Evolutionary conservation across 1,140 invertebrate genomes (phyloP).

Genomic region (Orussus abietinus): DNA sequence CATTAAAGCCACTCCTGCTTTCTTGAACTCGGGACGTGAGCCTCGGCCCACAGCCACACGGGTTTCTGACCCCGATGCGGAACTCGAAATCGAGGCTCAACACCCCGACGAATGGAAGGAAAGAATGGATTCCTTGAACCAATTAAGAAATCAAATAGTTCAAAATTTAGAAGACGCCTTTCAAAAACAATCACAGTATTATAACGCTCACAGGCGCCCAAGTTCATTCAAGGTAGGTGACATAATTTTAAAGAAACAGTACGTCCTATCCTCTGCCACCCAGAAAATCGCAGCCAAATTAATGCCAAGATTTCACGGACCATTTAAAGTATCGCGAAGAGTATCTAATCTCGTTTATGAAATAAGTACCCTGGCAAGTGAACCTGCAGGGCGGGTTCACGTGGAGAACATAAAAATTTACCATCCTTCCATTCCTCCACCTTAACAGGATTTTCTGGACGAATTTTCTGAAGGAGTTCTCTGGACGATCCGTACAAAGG

Average conservation of each 20-base stretch:
- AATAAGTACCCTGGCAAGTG: background rate
- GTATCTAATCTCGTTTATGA: background rate
- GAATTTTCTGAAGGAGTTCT: no score
- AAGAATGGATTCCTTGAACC: no score
- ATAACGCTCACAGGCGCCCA: background rate
- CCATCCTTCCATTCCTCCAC: background rate
- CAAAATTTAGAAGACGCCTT: background rate
- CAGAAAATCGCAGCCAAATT: background rate
- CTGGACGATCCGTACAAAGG: no score
- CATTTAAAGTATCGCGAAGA: background rate
- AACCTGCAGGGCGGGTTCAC: no score
- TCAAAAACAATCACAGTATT: background rate
- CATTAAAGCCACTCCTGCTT: conserved; percentile 10
- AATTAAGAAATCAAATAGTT: background rate
- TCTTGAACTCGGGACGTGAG: conserved; percentile 16
- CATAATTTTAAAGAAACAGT: background rate
- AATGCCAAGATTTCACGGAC: background rate
- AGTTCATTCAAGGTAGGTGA: background rate
- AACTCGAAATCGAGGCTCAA: background rate
- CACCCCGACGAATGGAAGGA: conserved; percentile 11
- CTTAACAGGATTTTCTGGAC: no score
- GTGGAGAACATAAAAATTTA: no score
- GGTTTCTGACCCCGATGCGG: background rate
- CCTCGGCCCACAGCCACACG: background rate
- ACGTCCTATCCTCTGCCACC: background rate